Evolutionary conservation across 2,797 vertebrate genomes (phyloP).

Genomic region (Holocentrus rufus): DNA sequence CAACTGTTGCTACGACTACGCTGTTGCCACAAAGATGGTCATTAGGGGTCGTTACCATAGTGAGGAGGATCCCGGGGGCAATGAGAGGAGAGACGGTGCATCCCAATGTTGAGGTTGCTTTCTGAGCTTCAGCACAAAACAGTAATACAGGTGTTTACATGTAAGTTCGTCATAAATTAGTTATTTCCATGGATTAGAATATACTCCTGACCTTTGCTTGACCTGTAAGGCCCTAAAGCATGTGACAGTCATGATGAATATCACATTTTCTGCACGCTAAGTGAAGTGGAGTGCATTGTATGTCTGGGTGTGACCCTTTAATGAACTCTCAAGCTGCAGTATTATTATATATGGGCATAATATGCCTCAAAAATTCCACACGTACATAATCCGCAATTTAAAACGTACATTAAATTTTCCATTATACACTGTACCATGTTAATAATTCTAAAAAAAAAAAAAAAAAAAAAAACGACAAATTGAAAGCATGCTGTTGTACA

Average conservation of each 20-base stretch:
- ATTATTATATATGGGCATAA: neutral
- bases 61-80: constrained; percentile 41
- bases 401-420: neutral
- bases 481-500: too few relatives aligned
- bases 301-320: neutral
- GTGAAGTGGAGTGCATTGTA: neutral
- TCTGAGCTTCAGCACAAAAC: constrained; percentile 26
- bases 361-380: neutral
- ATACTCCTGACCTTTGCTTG: constrained; percentile 13
- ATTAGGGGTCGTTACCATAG: constrained; percentile 68
- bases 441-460: too few relatives aligned
- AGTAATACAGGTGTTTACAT: neutral
- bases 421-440: too few relatives aligned
- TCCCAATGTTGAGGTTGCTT: constrained; percentile 20
- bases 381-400: neutral
- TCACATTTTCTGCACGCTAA: neutral
- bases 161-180: constrained; percentile 1
- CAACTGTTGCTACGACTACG: constrained; percentile 72
- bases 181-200: constrained; percentile 32
- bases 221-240: constrained; percentile 8
- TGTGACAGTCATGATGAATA: neutral
- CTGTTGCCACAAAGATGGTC: constrained; percentile 65
- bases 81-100: constrained; percentile 40
- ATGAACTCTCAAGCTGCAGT: neutral
- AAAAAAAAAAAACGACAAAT: too few relatives aligned